A percentile compares a stretch with the other conserved stretches of the same genome.
Conservation (phyloP, 2,113 vertebrate species). For the Salvelinus sp. region DNA sequence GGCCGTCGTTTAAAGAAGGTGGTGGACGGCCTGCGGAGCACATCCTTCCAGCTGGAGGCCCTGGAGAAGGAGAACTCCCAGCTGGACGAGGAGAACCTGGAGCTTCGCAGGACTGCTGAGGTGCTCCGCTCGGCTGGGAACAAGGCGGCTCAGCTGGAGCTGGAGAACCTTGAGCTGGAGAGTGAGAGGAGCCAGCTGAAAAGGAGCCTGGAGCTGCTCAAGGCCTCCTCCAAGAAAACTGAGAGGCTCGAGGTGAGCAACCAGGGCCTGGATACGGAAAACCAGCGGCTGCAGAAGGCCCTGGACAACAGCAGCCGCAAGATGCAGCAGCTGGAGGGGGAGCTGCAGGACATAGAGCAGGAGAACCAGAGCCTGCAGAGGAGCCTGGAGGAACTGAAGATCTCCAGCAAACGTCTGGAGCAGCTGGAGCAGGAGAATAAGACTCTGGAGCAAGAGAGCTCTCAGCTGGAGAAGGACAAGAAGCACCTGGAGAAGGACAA, state of each 20-base stretch:
- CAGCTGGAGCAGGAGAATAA: slow-evolving; percentile 94
- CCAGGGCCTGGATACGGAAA: slow-evolving; percentile 95
- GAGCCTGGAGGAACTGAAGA: slow-evolving; percentile 94
- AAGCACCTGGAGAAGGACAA: slow-evolving; percentile 97
- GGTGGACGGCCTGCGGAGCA: slow-evolving; percentile 86
- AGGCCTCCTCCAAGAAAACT: slow-evolving; percentile 90
- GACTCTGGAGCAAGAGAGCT: slow-evolving; percentile 89
- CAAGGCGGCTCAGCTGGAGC: slow-evolving; percentile 87
- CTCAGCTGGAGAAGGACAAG: slow-evolving; percentile 94
- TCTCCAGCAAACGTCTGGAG: slow-evolving; percentile 94
- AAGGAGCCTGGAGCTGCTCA: slow-evolving; percentile 90
- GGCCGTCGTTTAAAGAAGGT: slow-evolving; percentile 91
- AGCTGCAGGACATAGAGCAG: slow-evolving; percentile 89
- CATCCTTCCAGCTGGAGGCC: slow-evolving; percentile 88
- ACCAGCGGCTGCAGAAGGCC: slow-evolving; percentile 94
- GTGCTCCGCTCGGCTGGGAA: slow-evolving; percentile 82
- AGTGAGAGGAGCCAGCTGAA: slow-evolving; percentile 89
- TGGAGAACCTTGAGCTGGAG: slow-evolving; percentile 93
- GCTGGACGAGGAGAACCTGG: slow-evolving; percentile 92
- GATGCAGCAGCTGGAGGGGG: slow-evolving; percentile 91
- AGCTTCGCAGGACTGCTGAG: slow-evolving; percentile 85
- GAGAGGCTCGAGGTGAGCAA: slow-evolving; percentile 94
- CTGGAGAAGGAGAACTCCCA: slow-evolving; percentile 93
- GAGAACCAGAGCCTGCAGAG: slow-evolving; percentile 93
- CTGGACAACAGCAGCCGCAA: slow-evolving; percentile 96